These are phyloP conservation scores for Tenthredo notha DNA, from an alignment of 2,888 invertebrate species.

Conservation along the genomic window DNA sequence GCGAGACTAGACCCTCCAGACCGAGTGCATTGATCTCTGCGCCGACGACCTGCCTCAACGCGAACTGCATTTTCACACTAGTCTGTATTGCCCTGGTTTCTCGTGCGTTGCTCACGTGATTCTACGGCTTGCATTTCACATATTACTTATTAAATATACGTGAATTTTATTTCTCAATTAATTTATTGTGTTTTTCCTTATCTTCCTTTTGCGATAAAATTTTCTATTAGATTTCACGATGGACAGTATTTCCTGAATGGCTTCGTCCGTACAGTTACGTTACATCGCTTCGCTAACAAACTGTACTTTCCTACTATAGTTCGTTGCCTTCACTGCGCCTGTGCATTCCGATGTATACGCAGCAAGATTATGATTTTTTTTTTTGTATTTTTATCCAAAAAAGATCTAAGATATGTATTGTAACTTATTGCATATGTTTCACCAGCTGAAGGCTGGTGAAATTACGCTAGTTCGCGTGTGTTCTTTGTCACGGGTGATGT, in stretches of 20 bases:
- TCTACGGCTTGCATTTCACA: slow-evolving; percentile 1
- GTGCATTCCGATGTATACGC: slow-evolving; percentile 36
- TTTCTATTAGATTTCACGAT: not conserved
- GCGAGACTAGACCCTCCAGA: slow-evolving; percentile 41
- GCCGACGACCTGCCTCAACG: slow-evolving; percentile 73
- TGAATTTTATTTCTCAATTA: not conserved
- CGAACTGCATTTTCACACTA: slow-evolving; percentile 68
- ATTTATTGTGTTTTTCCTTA: not conserved
- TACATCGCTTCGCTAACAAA: slow-evolving; percentile 24
- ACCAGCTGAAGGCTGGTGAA: too few relatives aligned
- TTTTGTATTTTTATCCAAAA: not conserved
- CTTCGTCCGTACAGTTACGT: slow-evolving; percentile 19
- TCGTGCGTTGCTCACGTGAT: slow-evolving; percentile 9
- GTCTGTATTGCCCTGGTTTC: slow-evolving; percentile 32
- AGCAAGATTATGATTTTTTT: slow-evolving; percentile 13
- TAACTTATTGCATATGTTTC: too few relatives aligned
- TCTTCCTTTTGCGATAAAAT: not conserved
- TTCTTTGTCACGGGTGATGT: too few relatives aligned
- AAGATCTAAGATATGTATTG: not conserved
- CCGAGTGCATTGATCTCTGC: slow-evolving; percentile 70
- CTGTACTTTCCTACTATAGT: slow-evolving; percentile 44
- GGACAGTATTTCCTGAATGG: slow-evolving; percentile 3
- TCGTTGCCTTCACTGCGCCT: slow-evolving; percentile 49
- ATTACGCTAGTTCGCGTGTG: too few relatives aligned
- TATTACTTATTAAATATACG: not conserved